phyloP scores from a whole-genome alignment of 2,888 invertebrate genomes.

The Drosophila nr. perissopoda region DNA sequence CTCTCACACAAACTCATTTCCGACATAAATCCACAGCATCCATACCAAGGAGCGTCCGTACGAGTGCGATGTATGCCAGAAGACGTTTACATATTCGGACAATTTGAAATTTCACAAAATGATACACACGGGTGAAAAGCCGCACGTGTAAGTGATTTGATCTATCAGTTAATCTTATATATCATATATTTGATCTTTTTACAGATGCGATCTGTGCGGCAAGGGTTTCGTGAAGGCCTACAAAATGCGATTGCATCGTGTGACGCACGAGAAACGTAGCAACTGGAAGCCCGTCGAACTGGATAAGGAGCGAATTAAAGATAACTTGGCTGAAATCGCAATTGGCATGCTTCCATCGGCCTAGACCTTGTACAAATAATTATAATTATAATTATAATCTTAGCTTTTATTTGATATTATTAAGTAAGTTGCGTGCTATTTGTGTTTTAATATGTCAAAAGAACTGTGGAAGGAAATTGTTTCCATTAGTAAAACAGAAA shows the following conservation, averaged over 20 bases:
- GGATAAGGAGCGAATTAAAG: constrained; percentile 40
- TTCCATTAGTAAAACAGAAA: constrained; percentile 5
- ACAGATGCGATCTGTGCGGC: constrained; percentile 80
- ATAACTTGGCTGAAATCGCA: constrained; percentile 50
- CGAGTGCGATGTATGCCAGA: constrained; percentile 82
- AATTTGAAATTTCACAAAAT: constrained; percentile 83
- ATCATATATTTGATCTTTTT: neutral
- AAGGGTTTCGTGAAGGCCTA: constrained; percentile 82
- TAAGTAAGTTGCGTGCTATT: constrained; percentile 30
- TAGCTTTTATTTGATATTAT: constrained; percentile 28
- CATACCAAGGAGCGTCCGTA: constrained; percentile 84
- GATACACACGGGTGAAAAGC: constrained; percentile 84
- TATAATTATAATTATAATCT: constrained; percentile 24
- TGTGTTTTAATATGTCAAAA: constrained; percentile 16
- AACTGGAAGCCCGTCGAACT: constrained; percentile 43
- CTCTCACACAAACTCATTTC: neutral
- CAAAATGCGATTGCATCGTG: constrained; percentile 79
- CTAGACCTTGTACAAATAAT: constrained; percentile 37
- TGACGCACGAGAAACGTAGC: constrained; percentile 75
- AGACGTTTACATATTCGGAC: constrained; percentile 83
- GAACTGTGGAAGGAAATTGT: neutral
- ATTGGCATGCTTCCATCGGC: constrained; percentile 34
- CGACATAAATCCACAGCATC: constrained; percentile 55
- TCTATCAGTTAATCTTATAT: neutral
- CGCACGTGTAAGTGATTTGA: constrained; percentile 76